Conservation (phyloP, 2,113 vertebrate species). For the Gorsachius goisagi region DNA sequence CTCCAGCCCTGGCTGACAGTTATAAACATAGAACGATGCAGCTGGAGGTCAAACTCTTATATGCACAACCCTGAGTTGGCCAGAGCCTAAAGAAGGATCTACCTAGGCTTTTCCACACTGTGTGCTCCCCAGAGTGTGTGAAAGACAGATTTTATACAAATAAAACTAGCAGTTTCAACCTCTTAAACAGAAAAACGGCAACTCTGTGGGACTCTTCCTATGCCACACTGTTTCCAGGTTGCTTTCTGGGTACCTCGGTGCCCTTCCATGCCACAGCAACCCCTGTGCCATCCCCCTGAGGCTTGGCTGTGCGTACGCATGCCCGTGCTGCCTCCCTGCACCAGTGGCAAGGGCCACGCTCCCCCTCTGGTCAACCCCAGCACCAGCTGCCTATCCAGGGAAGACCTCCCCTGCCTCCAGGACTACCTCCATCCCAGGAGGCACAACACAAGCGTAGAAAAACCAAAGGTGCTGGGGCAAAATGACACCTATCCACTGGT, state of each 20-base stretch:
- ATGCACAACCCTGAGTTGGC: background rate
- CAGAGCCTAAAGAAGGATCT: background rate
- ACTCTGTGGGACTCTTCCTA: too few relatives aligned
- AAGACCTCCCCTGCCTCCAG: background rate
- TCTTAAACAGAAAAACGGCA: background rate
- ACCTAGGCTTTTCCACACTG: rapidly evolving
- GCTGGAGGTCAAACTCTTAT: background rate
- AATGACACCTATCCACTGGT: background rate
- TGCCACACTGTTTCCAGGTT: background rate
- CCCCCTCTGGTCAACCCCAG: background rate
- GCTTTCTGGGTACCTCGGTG: background rate
- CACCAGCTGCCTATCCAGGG: background rate
- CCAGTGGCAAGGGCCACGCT: rapidly evolving
- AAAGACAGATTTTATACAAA: background rate
- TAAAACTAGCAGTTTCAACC: background rate
- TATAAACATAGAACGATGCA: background rate
- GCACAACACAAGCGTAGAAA: background rate
- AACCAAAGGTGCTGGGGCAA: background rate
- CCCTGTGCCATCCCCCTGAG: background rate
- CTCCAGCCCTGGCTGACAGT: background rate
- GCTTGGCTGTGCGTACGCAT: background rate
- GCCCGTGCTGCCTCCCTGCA: background rate
- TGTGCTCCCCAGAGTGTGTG: rapidly evolving
- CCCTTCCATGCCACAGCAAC: background rate
- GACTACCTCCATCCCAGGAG: background rate